Evolutionary conservation across 23 tunicate species (phyloP).

Genomic region (Ciona savignyi): DNA sequence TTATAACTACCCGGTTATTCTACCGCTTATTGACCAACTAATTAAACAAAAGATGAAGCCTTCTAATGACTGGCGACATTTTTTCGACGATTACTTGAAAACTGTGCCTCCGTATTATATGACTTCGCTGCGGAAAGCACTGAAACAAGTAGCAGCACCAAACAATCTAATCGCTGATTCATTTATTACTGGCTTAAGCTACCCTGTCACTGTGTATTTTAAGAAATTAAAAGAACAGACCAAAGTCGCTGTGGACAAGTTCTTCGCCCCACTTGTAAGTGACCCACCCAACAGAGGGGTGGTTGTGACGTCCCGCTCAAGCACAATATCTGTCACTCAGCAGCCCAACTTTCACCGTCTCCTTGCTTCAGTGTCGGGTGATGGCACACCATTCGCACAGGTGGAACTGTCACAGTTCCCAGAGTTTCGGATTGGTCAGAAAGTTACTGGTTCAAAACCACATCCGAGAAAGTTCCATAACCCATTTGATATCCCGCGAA

Average conservation of each 20-base stretch:
- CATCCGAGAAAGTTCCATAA: slow-evolving; percentile 48
- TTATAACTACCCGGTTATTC: slow-evolving; percentile 73
- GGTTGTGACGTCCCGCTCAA: slow-evolving; percentile 21
- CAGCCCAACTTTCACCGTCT: slow-evolving; percentile 67
- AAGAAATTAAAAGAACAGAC: slow-evolving; percentile 87
- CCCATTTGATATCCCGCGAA: slow-evolving; percentile 70
- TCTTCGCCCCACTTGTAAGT: slow-evolving; percentile 1
- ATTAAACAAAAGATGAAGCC: slow-evolving; percentile 76
- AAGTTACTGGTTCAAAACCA: neutral
- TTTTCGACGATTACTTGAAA: slow-evolving; percentile 80
- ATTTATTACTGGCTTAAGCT: slow-evolving; percentile 47
- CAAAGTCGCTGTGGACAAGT: slow-evolving; percentile 37
- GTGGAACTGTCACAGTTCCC: slow-evolving; percentile 42
- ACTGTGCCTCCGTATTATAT: slow-evolving; percentile 80
- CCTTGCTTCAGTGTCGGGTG: slow-evolving; percentile 24
- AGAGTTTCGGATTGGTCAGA: slow-evolving; percentile 33
- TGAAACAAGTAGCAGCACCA: slow-evolving; percentile 67
- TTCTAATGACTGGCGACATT: slow-evolving; percentile 34
- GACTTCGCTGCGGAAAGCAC: slow-evolving; percentile 55
- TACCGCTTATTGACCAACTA: slow-evolving; percentile 67
- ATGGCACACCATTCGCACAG: neutral
- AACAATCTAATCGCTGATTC: slow-evolving; percentile 54
- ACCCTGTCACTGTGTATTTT: slow-evolving; percentile 57
- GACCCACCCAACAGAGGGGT: slow-evolving; percentile 37
- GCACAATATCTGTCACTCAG: slow-evolving; percentile 52